Evolutionary conservation across 2,797 vertebrate species (phyloP).

Genomic region (Cirrhinus mrigala): DNA sequence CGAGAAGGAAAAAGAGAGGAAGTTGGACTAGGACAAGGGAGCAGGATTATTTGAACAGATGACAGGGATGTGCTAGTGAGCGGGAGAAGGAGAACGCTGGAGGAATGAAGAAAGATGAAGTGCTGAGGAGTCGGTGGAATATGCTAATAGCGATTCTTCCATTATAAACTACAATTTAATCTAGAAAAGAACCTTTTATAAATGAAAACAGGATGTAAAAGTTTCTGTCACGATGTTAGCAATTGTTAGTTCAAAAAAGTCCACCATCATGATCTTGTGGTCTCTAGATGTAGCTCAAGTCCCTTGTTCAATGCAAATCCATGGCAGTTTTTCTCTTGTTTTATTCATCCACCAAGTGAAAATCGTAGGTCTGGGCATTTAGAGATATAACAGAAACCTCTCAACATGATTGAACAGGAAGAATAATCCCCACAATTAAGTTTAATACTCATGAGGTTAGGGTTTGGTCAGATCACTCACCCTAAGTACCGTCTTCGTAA

Average conservation of each 20-base stretch:
- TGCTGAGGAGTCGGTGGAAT: constrained; percentile 13
- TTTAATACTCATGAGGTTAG: not conserved
- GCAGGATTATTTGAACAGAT: constrained; percentile 50
- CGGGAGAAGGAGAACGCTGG: constrained; percentile 57
- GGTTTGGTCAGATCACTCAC: not conserved
- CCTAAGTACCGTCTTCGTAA: not conserved
- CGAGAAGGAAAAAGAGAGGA: constrained; percentile 42
- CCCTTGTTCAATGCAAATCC: constrained; percentile 1
- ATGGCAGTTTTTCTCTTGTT: too few relatives aligned
- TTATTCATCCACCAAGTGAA: not conserved
- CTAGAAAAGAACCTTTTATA: not conserved
- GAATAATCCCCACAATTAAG: not conserved
- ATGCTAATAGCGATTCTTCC: constrained; percentile 8
- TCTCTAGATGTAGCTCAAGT: not conserved
- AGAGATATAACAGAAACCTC: not conserved
- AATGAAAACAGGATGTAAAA: not conserved
- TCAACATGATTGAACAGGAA: not conserved
- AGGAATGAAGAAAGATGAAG: constrained; percentile 55
- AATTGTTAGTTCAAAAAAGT: not conserved
- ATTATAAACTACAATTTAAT: not conserved
- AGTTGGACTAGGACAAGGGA: constrained; percentile 53
- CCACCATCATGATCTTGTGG: not conserved
- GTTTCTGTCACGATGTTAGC: not conserved
- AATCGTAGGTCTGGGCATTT: not conserved
- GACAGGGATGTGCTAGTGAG: constrained; percentile 52